Conservation (phyloP, 2,797 vertebrate genomes). For the Catamblyrhynchus diadema region DNA sequence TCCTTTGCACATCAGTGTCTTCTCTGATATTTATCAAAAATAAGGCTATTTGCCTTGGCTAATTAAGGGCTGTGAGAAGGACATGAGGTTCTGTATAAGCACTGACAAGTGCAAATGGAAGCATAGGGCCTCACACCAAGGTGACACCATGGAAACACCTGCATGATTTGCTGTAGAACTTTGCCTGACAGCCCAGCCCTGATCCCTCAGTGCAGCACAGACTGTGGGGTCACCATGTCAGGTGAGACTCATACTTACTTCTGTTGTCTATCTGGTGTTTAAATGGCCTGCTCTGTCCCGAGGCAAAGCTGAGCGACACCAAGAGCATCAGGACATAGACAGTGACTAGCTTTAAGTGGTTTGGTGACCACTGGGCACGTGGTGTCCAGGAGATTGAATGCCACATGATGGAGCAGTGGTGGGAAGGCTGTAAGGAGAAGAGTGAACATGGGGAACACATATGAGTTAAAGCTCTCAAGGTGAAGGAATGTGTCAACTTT, state of each 20-base stretch:
- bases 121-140: neutral
- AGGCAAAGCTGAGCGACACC: conserved; percentile 74
- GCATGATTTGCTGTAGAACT: neutral
- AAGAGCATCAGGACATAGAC: conserved; percentile 79
- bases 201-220: neutral
- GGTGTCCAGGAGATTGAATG: neutral
- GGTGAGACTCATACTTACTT: conserved; percentile 77
- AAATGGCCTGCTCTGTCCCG: conserved; percentile 78
- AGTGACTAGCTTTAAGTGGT: conserved; percentile 67
- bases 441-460: neutral
- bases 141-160: neutral
- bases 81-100: neutral
- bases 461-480: neutral
- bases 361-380: conserved; percentile 8
- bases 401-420: conserved; percentile 21
- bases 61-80: neutral
- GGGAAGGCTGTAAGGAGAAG: neutral
- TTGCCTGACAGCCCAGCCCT: neutral
- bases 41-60: neutral
- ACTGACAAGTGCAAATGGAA: neutral
- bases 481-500: neutral
- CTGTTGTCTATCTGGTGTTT: conserved; percentile 91
- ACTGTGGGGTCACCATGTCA: accelerated
- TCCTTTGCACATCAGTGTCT: neutral
- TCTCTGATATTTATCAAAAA: neutral